A percentile compares a stretch with the other conserved stretches of the same genome.
These are phyloP conservation scores for Crypturellus undulatus DNA, from an alignment of 2,113 vertebrate species.

Conservation along the genomic window DNA sequence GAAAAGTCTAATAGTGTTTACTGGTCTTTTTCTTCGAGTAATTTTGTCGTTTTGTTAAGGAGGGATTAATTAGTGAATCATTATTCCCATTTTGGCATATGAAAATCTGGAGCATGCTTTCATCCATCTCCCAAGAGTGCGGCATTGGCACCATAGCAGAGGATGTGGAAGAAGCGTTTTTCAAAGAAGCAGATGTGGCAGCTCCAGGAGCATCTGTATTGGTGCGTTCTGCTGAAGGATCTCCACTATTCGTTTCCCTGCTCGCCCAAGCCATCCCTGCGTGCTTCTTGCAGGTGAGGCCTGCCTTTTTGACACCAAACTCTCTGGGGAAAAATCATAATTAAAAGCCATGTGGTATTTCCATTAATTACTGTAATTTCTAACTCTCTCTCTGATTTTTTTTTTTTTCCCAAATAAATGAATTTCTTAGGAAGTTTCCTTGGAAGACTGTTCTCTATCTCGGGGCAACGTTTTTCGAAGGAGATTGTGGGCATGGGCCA, in stretches of 20 bases:
- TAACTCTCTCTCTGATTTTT: neutral
- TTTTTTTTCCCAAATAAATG: neutral
- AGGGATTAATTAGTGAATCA: conserved; percentile 70
- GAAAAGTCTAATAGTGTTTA: conserved; percentile 39
- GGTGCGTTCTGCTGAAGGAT: neutral
- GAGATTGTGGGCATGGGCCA: neutral
- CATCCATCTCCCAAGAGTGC: conserved; percentile 65
- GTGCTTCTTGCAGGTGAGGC: conserved; percentile 27
- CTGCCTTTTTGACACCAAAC: neutral
- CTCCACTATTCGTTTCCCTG: neutral
- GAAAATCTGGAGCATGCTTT: conserved; percentile 65
- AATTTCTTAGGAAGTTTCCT: neutral
- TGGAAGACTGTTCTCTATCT: neutral
- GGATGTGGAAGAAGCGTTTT: conserved; percentile 69
- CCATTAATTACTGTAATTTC: neutral
- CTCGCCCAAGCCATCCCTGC: neutral
- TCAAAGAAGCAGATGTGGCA: conserved; percentile 72
- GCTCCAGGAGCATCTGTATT: conserved; percentile 39
- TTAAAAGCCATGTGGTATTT: neutral
- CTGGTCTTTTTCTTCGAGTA: neutral
- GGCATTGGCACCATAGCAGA: conserved; percentile 56
- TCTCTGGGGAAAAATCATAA: neutral
- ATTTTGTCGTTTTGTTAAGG: conserved; percentile 44
- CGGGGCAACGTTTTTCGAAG: neutral
- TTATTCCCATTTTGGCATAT: conserved; percentile 67